Conservation (phyloP, 2,113 vertebrate genomes). For the Alligator mississippiensis region DNA sequence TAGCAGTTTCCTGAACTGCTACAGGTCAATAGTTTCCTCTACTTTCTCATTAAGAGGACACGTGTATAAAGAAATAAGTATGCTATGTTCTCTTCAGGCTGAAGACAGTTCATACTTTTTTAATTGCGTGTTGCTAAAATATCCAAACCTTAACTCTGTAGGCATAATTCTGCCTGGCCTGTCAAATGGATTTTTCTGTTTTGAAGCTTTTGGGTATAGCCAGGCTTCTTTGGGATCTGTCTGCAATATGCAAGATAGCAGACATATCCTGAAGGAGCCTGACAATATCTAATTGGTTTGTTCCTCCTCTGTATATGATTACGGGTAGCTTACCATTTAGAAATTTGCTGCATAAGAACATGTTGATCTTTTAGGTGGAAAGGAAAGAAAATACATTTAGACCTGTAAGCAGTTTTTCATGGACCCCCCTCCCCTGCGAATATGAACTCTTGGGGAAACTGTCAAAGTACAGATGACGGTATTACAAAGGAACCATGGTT, state of each 20-base stretch:
- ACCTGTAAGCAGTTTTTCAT: neutral
- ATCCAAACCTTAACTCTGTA: neutral
- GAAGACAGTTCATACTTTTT: neutral
- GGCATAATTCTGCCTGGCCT: neutral
- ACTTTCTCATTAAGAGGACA: neutral
- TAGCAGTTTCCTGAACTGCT: neutral
- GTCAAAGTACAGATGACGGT: neutral
- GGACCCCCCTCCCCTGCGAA: neutral
- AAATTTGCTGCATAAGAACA: neutral
- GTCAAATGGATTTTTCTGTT: neutral
- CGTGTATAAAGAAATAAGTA: too few species aligned
- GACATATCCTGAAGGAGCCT: too few species aligned
- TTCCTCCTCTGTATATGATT: conserved; percentile 7
- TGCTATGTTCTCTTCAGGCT: neutral
- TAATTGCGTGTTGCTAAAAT: neutral
- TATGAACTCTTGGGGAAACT: neutral
- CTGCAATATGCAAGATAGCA: neutral
- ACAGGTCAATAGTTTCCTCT: neutral
- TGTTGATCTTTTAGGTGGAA: conserved; percentile 1
- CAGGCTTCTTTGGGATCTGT: neutral
- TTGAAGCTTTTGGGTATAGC: neutral
- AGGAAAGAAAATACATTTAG: neutral
- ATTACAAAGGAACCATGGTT: neutral
- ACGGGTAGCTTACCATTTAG: neutral
- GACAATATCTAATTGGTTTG: too few species aligned